Conservation (phyloP, 2,888 invertebrate genomes). For the Lypha dubia region DNA sequence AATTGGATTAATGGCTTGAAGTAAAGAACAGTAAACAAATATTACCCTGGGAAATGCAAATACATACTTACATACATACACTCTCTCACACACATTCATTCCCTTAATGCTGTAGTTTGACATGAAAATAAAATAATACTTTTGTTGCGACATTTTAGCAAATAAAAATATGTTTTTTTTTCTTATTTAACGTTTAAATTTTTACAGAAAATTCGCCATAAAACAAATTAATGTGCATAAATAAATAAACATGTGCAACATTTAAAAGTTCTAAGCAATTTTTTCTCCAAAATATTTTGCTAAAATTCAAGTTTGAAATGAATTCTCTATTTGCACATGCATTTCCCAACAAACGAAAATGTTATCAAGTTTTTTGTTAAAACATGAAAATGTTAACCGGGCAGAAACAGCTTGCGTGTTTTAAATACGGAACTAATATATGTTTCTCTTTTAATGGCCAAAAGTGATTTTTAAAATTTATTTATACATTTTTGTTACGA, state of each 20-base stretch:
- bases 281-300: constrained; percentile 16
- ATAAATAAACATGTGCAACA: background rate
- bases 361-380: constrained; percentile 12
- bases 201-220: too few species aligned
- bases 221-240: background rate
- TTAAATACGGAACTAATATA: too few species aligned
- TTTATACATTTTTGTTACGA: too few species aligned
- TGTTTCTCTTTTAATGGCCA: too few species aligned
- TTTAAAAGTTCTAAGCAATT: constrained; percentile 38
- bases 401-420: too few species aligned
- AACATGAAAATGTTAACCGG: background rate
- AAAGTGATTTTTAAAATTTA: too few species aligned
- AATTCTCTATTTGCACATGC: constrained; percentile 1
- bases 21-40: constrained; percentile 61
- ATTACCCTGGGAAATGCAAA: constrained; percentile 28
- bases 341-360: background rate
- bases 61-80: constrained; percentile 1
- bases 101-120: background rate
- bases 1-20: constrained; percentile 60
- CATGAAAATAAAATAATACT: background rate
- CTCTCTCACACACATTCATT: background rate
- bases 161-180: constrained; percentile 5
- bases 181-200: background rate
- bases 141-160: background rate
- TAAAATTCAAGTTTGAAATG: background rate